These are phyloP conservation scores for Rhamphomyia laevipes DNA, from an alignment of 2,888 invertebrate genomes.

Conservation along the genomic window DNA sequence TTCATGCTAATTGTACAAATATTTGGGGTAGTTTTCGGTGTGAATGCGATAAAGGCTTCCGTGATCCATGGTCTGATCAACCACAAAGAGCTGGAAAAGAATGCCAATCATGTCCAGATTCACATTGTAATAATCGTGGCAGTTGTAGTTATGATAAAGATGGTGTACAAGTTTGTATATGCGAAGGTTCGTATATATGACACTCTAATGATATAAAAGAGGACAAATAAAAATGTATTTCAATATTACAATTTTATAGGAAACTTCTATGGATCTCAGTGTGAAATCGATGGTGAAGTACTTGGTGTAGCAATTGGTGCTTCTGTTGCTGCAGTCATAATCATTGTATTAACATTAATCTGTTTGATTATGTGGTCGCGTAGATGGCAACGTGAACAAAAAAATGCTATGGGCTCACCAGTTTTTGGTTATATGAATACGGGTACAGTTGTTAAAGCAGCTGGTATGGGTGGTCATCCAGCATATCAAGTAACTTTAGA, in stretches of 20 bases:
- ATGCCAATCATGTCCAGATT: slow-evolving; percentile 65
- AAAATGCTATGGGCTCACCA: slow-evolving; percentile 64
- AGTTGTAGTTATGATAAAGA: slow-evolving; percentile 67
- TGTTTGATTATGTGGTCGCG: slow-evolving; percentile 89
- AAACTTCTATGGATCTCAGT: slow-evolving; percentile 70
- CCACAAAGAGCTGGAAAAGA: slow-evolving; percentile 56
- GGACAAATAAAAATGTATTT: no score
- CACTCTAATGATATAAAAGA: no score
- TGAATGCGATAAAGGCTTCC: slow-evolving; percentile 58
- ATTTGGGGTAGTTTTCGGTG: slow-evolving; percentile 65
- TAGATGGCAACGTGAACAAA: slow-evolving; percentile 82
- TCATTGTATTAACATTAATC: slow-evolving; percentile 74
- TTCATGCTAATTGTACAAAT: slow-evolving; percentile 65
- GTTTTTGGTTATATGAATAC: slow-evolving; percentile 80
- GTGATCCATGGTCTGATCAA: slow-evolving; percentile 62
- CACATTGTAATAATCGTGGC: slow-evolving; percentile 74
- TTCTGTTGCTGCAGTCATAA: slow-evolving; percentile 75
- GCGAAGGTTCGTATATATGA: slow-evolving; percentile 43
- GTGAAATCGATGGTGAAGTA: slow-evolving; percentile 87
- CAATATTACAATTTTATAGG: not conserved
- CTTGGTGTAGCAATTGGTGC: slow-evolving; percentile 84
- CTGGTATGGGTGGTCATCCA: slow-evolving; percentile 50
- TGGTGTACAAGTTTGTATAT: slow-evolving; percentile 43
- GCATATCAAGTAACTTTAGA: slow-evolving; percentile 67
- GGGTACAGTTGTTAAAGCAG: slow-evolving; percentile 58